Base-by-base conservation (phyloP, 2,113 vertebrate species). In the Neomonachus schauinslandi region DNA sequence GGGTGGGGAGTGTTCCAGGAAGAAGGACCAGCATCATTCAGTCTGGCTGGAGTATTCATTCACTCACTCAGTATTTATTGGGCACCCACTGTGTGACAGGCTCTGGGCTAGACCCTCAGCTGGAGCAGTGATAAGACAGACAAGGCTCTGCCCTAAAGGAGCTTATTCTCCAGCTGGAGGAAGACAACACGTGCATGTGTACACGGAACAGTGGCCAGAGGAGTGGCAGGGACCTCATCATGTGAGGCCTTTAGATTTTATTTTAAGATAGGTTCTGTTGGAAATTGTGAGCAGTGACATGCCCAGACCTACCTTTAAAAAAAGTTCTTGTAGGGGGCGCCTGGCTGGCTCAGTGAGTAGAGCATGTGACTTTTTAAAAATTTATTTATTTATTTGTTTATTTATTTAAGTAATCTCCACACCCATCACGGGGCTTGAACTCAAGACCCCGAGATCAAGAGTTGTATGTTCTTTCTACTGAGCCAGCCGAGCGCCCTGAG, bases 141-240 rank as follows among this genome's bases (percentile, higher is more conserved):
- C 11, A 19, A 67, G 71, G 1, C 22, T 31, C 13, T 1, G 13
- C 24, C 31, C 8, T 1, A 0, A 16, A 86, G 57, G 36, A 31
- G 31, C 55, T 51, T 31, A 4, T 33, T 36, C 19, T 61, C 28
- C 7, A 28, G 31, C 28, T 49, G 15, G n/a, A 36, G 46, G 46
- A n/a, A 39, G 26, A 59, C 7, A 2, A 19, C 6, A 28, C 2
- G 9, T 24, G 26, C n/a, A n/a, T 26, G 15, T 10, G n/a, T 6
- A 39, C 51, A 46, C 22, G 10, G 16, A 67, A 69, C 49, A 21
- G 28, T 36, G 10, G 87, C 65, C 12, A 21, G 76, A 42, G 39
- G 36, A 24, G 46, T 10, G 36, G 16, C 39, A 51, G 86, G 26
- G 49, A 24, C 83, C 59, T 14, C 36, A 13, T 55, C 15, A 8